A percentile compares a stretch with the other conserved stretches of the same genome.
Evolutionary conservation across 2,888 invertebrate genomes (phyloP).

Genomic region (Pecten maximus): DNA sequence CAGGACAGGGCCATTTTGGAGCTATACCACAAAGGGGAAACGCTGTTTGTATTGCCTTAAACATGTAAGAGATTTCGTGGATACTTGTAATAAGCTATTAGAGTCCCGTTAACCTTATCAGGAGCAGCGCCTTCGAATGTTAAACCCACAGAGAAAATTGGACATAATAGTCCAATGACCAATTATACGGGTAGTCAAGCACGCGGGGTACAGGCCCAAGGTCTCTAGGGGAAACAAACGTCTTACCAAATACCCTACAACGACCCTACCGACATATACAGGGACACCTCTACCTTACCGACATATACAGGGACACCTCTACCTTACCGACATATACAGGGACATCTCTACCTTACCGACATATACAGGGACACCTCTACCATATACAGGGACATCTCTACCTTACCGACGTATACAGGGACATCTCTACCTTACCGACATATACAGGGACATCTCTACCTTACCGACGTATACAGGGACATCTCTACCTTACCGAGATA

Average conservation of each 20-base stretch:
- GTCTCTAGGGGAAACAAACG: background rate
- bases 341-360: no score
- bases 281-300: no score
- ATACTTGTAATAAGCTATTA: constrained; percentile 33
- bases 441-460: no score
- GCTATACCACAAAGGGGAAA: constrained; percentile 25
- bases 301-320: no score
- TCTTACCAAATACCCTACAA: background rate
- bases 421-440: no score
- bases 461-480: no score
- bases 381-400: no score
- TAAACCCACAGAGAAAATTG: constrained; percentile 27
- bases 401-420: no score
- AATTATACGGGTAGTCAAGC: background rate
- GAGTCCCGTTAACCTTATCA: constrained; percentile 5
- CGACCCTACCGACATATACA: background rate
- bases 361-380: no score
- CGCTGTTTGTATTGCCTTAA: background rate
- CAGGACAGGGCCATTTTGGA: background rate
- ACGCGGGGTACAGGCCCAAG: background rate
- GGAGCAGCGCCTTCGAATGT: constrained; percentile 20
- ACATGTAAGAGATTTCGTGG: constrained; percentile 13
- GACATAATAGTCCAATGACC: constrained; percentile 30
- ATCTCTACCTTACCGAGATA: no score
- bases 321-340: no score